Evolutionary conservation across 1,140 invertebrate genomes (phyloP).

Genomic region (Heliconius hewitsoni): DNA sequence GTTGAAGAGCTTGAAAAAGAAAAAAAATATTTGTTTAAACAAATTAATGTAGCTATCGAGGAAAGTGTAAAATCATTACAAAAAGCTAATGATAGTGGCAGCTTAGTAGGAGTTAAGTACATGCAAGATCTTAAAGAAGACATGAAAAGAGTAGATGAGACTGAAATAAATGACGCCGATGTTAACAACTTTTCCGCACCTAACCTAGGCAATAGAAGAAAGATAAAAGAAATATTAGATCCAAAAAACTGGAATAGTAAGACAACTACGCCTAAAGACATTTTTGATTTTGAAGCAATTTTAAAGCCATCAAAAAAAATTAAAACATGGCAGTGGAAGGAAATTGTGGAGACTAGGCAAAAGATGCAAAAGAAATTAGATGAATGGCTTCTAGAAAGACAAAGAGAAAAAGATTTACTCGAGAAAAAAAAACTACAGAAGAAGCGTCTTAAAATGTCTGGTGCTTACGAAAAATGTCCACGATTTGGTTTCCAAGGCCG

Average conservation of each 20-base stretch:
- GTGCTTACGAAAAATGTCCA: slow-evolving; percentile 52
- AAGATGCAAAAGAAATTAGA: slow-evolving; percentile 51
- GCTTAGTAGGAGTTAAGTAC: slow-evolving; percentile 44
- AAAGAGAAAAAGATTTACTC: slow-evolving; percentile 47
- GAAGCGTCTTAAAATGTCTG: slow-evolving; percentile 24
- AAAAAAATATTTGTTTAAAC: slow-evolving; percentile 46
- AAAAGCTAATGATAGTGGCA: slow-evolving; percentile 48
- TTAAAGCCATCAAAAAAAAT: slow-evolving; percentile 30
- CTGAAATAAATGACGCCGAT: slow-evolving; percentile 27
- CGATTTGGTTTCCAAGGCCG: slow-evolving; percentile 38
- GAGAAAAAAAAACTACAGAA: slow-evolving; percentile 39
- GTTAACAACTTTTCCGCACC: slow-evolving; percentile 21
- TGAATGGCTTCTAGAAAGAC: slow-evolving; percentile 53
- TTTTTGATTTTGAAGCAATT: slow-evolving; percentile 35
- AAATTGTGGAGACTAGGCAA: slow-evolving; percentile 38
- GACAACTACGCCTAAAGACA: slow-evolving; percentile 20
- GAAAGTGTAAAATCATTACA: slow-evolving; percentile 49
- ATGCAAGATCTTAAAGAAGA: slow-evolving; percentile 51
- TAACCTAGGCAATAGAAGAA: slow-evolving; percentile 35
- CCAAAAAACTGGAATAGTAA: slow-evolving; percentile 21
- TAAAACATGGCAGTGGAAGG: slow-evolving; percentile 34
- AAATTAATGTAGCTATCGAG: slow-evolving; percentile 57
- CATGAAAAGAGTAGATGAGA: slow-evolving; percentile 42
- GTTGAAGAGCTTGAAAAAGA: slow-evolving; percentile 48
- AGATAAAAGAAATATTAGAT: slow-evolving; percentile 23